Evolutionary conservation across 2,888 invertebrate genomes (phyloP).

Genomic region (Trachelus stipa): DNA sequence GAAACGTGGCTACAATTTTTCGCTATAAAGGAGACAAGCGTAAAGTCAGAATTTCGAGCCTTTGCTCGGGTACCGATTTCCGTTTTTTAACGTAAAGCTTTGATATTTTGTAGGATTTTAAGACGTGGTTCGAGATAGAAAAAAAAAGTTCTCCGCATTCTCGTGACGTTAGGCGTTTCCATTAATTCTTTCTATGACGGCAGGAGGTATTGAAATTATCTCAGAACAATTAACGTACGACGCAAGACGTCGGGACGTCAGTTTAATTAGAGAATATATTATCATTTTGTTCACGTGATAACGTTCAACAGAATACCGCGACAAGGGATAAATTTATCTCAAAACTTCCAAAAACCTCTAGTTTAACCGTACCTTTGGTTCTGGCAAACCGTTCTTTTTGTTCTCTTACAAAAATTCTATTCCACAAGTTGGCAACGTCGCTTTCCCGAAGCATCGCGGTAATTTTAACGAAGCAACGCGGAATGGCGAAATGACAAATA

Average conservation of each 20-base stretch:
- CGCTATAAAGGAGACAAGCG: neutral
- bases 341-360: no score
- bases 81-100: neutral
- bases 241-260: neutral
- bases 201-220: neutral
- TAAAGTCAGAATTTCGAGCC: neutral
- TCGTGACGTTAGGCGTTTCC: neutral
- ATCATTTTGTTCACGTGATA: neutral
- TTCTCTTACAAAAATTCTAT: no score
- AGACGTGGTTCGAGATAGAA: neutral
- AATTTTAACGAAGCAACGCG: no score
- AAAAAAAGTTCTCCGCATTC: neutral
- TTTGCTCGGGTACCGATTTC: neutral
- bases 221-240: neutral
- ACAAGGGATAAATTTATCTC: no score
- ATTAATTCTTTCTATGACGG: neutral
- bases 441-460: no score
- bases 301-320: no score
- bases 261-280: neutral
- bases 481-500: no score
- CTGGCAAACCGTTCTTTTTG: no score
- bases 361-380: no score
- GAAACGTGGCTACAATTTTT: neutral
- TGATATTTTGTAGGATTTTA: neutral
- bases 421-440: no score